These are phyloP conservation scores for Nephrotoma flavescens DNA, from an alignment of 2,888 invertebrate genomes.

Conservation along the genomic window DNA sequence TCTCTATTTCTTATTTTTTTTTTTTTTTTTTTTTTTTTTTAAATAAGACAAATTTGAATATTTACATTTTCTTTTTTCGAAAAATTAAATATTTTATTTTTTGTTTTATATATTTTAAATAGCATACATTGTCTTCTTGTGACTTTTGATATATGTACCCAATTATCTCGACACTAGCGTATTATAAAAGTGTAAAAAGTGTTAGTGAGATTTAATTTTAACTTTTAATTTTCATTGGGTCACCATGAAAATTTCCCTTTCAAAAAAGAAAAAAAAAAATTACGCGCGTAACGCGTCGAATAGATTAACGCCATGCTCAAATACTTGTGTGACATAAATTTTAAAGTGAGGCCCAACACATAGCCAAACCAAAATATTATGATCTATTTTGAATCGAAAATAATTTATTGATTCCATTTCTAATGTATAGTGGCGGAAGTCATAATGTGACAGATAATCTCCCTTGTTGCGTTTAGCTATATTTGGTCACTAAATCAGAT, in stretches of 20 bases:
- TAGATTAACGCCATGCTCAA: not conserved
- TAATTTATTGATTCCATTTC: too few relatives aligned
- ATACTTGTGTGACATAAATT: not conserved
- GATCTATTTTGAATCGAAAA: too few relatives aligned
- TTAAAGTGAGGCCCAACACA: too few relatives aligned
- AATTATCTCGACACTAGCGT: not conserved
- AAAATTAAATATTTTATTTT: not conserved
- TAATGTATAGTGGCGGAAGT: too few relatives aligned
- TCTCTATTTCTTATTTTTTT: not conserved
- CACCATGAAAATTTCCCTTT: not conserved
- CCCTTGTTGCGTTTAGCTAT: too few relatives aligned
- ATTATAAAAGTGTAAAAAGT: not conserved
- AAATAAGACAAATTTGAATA: not conserved
- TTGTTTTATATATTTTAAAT: not conserved
- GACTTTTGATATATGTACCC: not conserved
- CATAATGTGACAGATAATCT: too few relatives aligned
- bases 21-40: not conserved
- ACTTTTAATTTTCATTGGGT: not conserved
- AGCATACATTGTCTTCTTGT: not conserved
- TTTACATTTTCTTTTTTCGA: not conserved
- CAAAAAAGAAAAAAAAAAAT: not conserved
- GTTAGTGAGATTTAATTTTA: not conserved
- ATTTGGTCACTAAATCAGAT: not conserved
- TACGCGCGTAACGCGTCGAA: not conserved
- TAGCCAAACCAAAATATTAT: too few relatives aligned